Base-by-base conservation (phyloP, 2,888 invertebrate genomes). In the Biston stratarius region DNA sequence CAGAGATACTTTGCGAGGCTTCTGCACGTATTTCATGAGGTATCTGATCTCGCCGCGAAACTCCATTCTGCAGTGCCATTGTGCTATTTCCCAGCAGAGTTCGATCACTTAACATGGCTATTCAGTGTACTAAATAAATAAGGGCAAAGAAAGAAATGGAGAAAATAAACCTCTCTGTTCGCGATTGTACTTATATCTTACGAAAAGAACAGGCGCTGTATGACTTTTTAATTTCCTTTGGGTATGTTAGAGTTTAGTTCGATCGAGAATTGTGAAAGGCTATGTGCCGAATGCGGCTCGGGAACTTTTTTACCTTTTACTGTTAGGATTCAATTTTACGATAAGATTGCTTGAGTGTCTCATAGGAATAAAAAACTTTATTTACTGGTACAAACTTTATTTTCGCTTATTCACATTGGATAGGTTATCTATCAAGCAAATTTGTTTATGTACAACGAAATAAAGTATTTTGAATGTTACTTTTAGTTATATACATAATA, bases 91-190 rank as follows among this genome's bases (percentile, higher is more conserved):
- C 72, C 72, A 51, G 67, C 65, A 53, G 75, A 71, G 70, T 73
- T 75, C 73, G 73, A 75, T 72, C 74, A 72, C 74, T 72, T 75
- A 75, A 73, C 71, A 71, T 72, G 51, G 69, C 72, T 59, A 73
- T 75, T 73, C 73, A 72, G 52, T 56, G 67, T 71, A 69, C 64
- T 65, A 75, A 72, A 75, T 75, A 75, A 75, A 73, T 68, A 72
- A 67, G 60, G 60, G 49, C 56, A 56, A 38, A 62, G 57, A 70
- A 63, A 55, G 53, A 70, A 69, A 67, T 45, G 49, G 49, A 3
- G 45, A 49, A 61, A 59, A 62, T 71, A 69, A 66, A 69, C 65
- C 58, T 55, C 38, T 70, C 49, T 49, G 58, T 63, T 63, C 65
- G 59, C 44, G 47, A 63, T 42, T 62, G 66, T 68, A 67, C 59